Base-by-base conservation (phyloP, 1,140 invertebrate species). In the Panagrolaimus sp. region DNA sequence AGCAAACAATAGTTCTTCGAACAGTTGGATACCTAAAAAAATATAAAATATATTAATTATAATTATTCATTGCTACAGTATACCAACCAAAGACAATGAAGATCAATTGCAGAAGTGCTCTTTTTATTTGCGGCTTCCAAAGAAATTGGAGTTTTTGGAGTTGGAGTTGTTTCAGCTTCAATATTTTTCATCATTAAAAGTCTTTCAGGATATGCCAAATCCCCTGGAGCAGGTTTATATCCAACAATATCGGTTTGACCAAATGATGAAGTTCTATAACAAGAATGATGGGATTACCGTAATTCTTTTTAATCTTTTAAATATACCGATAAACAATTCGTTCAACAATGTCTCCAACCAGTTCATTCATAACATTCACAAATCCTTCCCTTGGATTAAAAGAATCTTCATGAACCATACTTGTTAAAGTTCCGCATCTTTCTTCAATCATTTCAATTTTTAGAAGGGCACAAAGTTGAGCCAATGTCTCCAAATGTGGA, bases 141-240 rank as follows among this genome's bases (percentile, higher is more conserved):
- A 7, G 32, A 38, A 38, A 38, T 38, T 38, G 32, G 32, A 4
- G 32, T 38, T 38, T 38, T 38, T 15, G 58, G 28, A 1, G 14
- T 62, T 65, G 68, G 9, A 24, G 47, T 47, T 69, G 65, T 43
- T 65, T 62, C 47, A 21, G 52, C 48, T 48, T 83, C 73, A 43
- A 83, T 83, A 44, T 76, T 84, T 75, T 84, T 81, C 93, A 98
- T 98, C 91, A 97, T 96, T 83, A 93, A 89, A 21, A 98, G 85
- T 84, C 97, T 96, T 78, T 96, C 91, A 0, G 96, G 96, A 86
- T 98, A 98, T 0, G 93, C 93, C 52, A 99, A 86, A 86, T 99
- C 96, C 0, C 95, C 95, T 15, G 90, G 88, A 15, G 92, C 93
- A 10, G 95, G 91, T 72, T 90, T 81, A 76, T 87, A 88, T 48